phyloP scores from a whole-genome alignment of 1,140 invertebrate genomes.

The Anoplophora glabripennis region DNA sequence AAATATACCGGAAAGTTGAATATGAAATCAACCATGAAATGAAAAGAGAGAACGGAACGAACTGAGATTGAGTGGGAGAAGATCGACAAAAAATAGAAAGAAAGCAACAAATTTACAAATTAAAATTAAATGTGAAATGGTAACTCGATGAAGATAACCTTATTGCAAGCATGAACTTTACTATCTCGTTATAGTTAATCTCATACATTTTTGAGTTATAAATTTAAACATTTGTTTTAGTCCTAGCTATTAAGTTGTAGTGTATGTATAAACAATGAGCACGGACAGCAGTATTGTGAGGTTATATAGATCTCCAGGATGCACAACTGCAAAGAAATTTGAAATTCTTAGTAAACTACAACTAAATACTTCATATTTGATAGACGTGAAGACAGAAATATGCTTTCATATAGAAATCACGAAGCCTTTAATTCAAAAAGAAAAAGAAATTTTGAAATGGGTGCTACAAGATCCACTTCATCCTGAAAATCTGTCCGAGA shows the following conservation, averaged over 20 bases:
- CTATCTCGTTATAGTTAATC: neutral
- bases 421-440: conserved; percentile 53
- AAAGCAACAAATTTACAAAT: too few relatives aligned
- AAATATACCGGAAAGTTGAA: too few relatives aligned
- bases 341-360: conserved; percentile 41
- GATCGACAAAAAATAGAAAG: too few relatives aligned
- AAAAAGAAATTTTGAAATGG: conserved; percentile 65
- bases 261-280: conserved; percentile 15
- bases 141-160: neutral
- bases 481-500: conserved; percentile 52
- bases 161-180: conserved; percentile 6
- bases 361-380: conserved; percentile 26
- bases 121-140: too few relatives aligned
- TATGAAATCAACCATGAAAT: too few relatives aligned
- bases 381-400: conserved; percentile 64
- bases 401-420: conserved; percentile 75
- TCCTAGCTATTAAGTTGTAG: neutral
- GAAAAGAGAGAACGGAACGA: too few relatives aligned
- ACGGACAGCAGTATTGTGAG: conserved; percentile 32
- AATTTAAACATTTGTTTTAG: too few relatives aligned
- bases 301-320: conserved; percentile 41
- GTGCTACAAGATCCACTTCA: conserved; percentile 66
- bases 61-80: too few relatives aligned
- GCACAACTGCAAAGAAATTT: conserved; percentile 38
- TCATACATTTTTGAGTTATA: too few relatives aligned